A percentile compares a stretch with the other conserved stretches of the same genome.
phyloP scores from a whole-genome alignment of 2,888 invertebrate genomes.

The Eilema griseolum region DNA sequence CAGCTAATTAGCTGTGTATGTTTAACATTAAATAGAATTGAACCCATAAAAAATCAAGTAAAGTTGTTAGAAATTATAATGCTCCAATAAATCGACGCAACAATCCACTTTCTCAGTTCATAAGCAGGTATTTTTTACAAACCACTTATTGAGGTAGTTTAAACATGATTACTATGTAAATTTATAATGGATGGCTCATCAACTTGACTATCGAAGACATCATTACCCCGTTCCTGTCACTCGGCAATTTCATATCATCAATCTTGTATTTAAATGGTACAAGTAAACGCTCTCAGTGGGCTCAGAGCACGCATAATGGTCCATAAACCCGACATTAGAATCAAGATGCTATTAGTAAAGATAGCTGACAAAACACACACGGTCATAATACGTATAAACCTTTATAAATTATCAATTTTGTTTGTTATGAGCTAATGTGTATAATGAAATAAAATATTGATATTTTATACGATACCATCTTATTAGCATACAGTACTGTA shows the following conservation, averaged over 20 bases:
- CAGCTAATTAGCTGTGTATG: not conserved
- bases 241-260: constrained; percentile 71
- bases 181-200: constrained; percentile 77
- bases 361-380: constrained; percentile 29
- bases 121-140: constrained; percentile 40
- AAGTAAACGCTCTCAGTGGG: constrained; percentile 73
- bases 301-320: constrained; percentile 53
- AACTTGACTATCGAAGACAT: constrained; percentile 64
- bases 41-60: constrained; percentile 15
- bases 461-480: not conserved
- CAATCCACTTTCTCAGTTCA: constrained; percentile 44
- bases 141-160: constrained; percentile 51
- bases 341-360: constrained; percentile 36
- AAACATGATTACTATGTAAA: constrained; percentile 72
- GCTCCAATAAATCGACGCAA: constrained; percentile 28
- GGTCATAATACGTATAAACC: constrained; percentile 4
- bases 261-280: constrained; percentile 76
- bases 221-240: constrained; percentile 69
- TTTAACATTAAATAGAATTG: not conserved
- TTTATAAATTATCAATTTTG: not conserved
- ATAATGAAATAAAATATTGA: not conserved
- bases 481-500: not conserved
- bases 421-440: not conserved
- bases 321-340: constrained; percentile 46
- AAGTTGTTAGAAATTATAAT: constrained; percentile 35